Base-by-base conservation (phyloP, 2,888 invertebrate genomes). In the Bellardia bayeri region DNA sequence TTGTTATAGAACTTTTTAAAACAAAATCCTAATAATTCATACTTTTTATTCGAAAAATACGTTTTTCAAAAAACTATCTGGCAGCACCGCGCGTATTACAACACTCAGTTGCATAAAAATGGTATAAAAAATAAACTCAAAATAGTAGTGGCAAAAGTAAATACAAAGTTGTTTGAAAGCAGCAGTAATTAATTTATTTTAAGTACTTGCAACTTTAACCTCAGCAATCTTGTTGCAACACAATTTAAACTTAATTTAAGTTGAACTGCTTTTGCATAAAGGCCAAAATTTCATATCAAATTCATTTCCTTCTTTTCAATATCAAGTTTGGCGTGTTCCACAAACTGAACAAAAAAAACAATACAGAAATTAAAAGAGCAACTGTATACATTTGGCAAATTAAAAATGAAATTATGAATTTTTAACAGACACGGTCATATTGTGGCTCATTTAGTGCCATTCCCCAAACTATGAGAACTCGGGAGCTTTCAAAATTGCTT, bases 331-430 rank as follows among this genome's bases (percentile, higher is more conserved):
- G 9, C 61, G 33, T 30, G 61, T 79, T 74, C 9, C 7, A 8
- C 3, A 58, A 33, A 5, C 23, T 30, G 4, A 5, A 37, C 40
- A 3, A 23, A 30, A 49, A 45, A 11, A 45, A 11, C 3, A 61
- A 45, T 7, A 56, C 23, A 2, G 54, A 72, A 71, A 9, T 40
- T 7, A 45, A 68, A 82, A 61, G 11, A 42, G 23, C 51, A 54
- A 71, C 71, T 78, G 45, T 56, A 16, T n/a, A 23, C 45, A 66
- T 37, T 56, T 56, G 16, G 23, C 4, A 71, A 82, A 78, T 71
- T 64, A 51, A 74, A 69, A 80, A 42, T 54, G 11, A 81, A 75
- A 75, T 81, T 85, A 71, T 85, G 80, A 85, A 69, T 74, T 79
- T 74, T 79, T 56, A 79, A 79, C 45, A 66, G 72, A 84, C 72